Evolutionary conservation across 2,113 vertebrate species (phyloP).

Genomic region (Lophotis ruficrista): DNA sequence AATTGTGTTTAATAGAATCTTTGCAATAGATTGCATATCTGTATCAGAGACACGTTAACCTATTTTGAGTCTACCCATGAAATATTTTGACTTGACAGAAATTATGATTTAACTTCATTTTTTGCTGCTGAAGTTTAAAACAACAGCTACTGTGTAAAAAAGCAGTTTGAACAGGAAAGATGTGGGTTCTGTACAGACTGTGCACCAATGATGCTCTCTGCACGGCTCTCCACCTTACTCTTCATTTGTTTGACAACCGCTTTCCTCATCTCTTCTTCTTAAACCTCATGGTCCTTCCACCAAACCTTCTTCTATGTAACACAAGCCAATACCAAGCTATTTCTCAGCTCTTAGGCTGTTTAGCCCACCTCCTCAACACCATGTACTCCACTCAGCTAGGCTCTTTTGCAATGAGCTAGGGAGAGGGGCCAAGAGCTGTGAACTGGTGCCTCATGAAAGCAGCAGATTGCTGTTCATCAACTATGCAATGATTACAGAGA

Average conservation of each 20-base stretch:
- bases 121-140: not conserved
- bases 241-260: not conserved
- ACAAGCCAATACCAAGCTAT: not conserved
- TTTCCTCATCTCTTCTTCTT: not conserved
- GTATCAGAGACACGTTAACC: not conserved
- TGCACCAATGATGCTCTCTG: not conserved
- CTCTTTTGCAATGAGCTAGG: not conserved
- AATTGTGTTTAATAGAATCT: not conserved
- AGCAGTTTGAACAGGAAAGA: not conserved
- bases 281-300: not conserved
- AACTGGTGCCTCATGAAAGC: not conserved
- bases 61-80: not conserved
- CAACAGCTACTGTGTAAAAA: not conserved
- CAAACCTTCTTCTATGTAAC: not conserved
- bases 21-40: not conserved
- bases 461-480: not conserved
- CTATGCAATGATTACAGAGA: not conserved
- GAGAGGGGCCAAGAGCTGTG: not conserved
- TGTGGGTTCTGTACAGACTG: fast-evolving
- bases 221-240: not conserved
- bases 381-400: fast-evolving
- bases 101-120: not conserved
- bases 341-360: not conserved
- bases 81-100: not conserved
- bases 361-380: not conserved